Conservation (phyloP, 2,113 vertebrate species). For the Podarcis raffonei region DNA sequence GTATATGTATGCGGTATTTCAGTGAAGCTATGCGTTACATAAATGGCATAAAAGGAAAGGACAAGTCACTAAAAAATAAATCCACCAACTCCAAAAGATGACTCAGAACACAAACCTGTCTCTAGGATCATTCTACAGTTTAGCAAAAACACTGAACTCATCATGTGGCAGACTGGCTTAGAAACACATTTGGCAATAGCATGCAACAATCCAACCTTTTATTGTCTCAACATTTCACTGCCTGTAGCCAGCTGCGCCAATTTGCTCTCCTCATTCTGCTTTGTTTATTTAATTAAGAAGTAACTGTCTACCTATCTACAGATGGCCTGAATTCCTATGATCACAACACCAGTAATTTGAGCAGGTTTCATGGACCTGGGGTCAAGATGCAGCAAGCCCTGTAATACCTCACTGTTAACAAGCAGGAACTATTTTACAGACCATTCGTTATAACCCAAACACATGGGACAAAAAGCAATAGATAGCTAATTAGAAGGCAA, state of each 20-base stretch:
- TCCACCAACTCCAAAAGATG: conserved; percentile 4
- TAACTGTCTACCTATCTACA: neutral
- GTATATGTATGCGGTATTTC: neutral
- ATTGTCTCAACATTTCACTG: conserved; percentile 15
- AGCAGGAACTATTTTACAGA: neutral
- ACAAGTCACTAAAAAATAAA: conserved; percentile 31
- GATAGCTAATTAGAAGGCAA: neutral
- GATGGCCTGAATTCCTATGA: neutral
- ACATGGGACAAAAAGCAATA: neutral
- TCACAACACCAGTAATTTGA: neutral
- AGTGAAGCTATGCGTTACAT: neutral
- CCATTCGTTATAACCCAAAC: neutral
- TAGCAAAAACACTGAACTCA: neutral
- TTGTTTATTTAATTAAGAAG: neutral
- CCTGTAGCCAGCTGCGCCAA: neutral
- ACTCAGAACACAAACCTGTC: conserved; percentile 13
- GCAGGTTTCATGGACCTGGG: neutral
- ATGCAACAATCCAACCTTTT: neutral
- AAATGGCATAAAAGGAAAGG: conserved; percentile 8
- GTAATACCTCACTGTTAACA: conserved; percentile 21
- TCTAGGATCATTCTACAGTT: neutral
- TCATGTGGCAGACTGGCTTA: neutral
- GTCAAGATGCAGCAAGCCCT: neutral
- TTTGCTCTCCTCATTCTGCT: neutral
- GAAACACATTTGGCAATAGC: neutral